A percentile compares a stretch with the other conserved stretches of the same genome.
Evolutionary conservation across 2,797 vertebrate genomes (phyloP).

Genomic region (Phalloptychus januarius): DNA sequence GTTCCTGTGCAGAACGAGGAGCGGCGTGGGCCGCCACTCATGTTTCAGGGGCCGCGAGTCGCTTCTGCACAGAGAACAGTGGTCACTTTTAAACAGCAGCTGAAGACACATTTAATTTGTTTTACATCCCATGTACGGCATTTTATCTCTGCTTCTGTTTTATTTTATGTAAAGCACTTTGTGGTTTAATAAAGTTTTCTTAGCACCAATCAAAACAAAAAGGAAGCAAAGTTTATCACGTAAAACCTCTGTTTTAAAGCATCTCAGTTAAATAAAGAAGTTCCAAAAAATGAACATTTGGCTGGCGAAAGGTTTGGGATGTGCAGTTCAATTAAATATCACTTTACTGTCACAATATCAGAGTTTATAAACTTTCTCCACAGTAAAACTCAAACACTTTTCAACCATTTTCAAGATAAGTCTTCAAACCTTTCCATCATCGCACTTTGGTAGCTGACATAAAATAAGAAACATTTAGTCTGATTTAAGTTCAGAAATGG

Average conservation of each 20-base stretch:
- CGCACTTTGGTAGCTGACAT: no score
- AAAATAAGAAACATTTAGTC: no score
- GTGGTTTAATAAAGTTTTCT: no score
- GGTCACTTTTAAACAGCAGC: neutral
- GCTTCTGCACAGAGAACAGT: slow-evolving; percentile 78
- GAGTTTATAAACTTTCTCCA: no score
- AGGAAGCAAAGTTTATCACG: neutral
- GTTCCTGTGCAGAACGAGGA: slow-evolving; percentile 95
- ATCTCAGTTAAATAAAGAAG: neutral
- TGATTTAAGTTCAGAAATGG: no score
- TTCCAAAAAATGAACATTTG: neutral
- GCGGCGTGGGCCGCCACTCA: slow-evolving; percentile 95
- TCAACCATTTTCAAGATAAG: no score
- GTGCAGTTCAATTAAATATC: neutral
- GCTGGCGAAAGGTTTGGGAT: neutral
- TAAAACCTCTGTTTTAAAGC: neutral
- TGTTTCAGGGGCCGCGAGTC: slow-evolving; percentile 93
- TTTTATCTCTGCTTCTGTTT: no score
- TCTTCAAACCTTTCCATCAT: no score
- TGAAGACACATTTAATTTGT: no score
- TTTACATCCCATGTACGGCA: no score
- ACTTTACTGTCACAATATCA: neutral
- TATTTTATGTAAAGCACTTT: no score
- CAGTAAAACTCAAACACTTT: no score
- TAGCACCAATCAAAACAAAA: neutral